phyloP scores from a whole-genome alignment of 2,113 vertebrate genomes.

The Cottus gobio region DNA sequence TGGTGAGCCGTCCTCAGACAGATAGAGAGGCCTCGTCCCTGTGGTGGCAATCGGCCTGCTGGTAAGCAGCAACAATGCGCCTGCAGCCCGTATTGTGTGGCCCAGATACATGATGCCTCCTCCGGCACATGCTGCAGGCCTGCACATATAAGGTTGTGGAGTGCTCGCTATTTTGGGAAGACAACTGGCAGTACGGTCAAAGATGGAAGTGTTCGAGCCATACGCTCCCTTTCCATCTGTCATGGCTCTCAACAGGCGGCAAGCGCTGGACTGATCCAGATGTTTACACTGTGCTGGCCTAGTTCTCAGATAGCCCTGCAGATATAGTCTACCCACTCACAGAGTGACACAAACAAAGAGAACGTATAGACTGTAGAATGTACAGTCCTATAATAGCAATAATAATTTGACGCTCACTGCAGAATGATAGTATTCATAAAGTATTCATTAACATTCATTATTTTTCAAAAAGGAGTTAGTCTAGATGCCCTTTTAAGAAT shows the following conservation, averaged over 20 bases:
- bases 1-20: slow-evolving; percentile 50
- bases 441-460: too few relatives aligned
- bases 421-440: neutral
- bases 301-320: slow-evolving; percentile 53
- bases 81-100: slow-evolving; percentile 67
- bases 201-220: slow-evolving; percentile 72
- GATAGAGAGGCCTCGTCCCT: slow-evolving; percentile 53
- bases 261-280: slow-evolving; percentile 62
- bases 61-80: slow-evolving; percentile 67
- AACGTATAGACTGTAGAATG: neutral
- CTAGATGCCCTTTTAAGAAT: neutral
- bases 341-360: slow-evolving; percentile 3
- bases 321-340: slow-evolving; percentile 29
- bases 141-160: slow-evolving; percentile 93
- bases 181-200: slow-evolving; percentile 82
- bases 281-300: slow-evolving; percentile 72
- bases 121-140: slow-evolving; percentile 71
- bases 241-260: slow-evolving; percentile 71
- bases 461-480: neutral
- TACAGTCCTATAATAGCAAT: neutral
- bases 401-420: neutral
- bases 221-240: slow-evolving; percentile 79
- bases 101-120: slow-evolving; percentile 81
- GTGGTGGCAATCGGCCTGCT: slow-evolving; percentile 53
- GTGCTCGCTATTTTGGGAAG: slow-evolving; percentile 89